These are phyloP conservation scores for Oryzias dopingdopingensis DNA, from an alignment of 2,797 vertebrate genomes.

Conservation along the genomic window DNA sequence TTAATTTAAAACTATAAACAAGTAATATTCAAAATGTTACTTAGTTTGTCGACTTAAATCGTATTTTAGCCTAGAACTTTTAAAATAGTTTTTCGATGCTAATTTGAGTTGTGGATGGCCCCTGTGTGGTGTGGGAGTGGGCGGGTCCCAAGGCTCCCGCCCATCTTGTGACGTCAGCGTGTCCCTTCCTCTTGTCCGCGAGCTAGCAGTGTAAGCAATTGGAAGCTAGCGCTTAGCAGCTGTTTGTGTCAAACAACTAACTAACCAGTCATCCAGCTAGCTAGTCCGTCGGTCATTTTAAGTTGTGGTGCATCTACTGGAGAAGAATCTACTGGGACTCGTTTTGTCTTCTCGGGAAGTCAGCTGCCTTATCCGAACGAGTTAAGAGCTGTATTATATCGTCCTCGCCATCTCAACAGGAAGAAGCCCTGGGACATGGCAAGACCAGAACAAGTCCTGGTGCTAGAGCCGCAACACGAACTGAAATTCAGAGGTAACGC, in stretches of 20 bases:
- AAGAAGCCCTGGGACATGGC: slow-evolving; percentile 82
- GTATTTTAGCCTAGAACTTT: too few relatives aligned
- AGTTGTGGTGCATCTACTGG: slow-evolving; percentile 29
- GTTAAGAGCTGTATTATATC: slow-evolving; percentile 23
- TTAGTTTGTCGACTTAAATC: too few relatives aligned
- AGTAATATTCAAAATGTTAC: too few relatives aligned
- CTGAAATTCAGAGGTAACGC: slow-evolving; percentile 90
- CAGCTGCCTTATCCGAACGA: slow-evolving; percentile 30
- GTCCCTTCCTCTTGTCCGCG: slow-evolving; percentile 19
- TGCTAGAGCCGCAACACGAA: slow-evolving; percentile 89
- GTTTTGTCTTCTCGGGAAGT: slow-evolving; percentile 30
- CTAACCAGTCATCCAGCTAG: slow-evolving; percentile 28
- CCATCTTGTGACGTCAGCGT: slow-evolving; percentile 23
- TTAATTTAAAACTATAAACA: too few relatives aligned
- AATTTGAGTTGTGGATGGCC: too few relatives aligned
- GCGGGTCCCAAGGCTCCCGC: slow-evolving; percentile 3
- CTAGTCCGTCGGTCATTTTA: slow-evolving; percentile 4
- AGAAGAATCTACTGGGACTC: slow-evolving; percentile 25
- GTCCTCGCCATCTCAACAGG: slow-evolving; percentile 50
- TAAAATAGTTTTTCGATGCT: too few relatives aligned
- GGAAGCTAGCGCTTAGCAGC: slow-evolving; percentile 60
- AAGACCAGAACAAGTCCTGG: slow-evolving; percentile 89
- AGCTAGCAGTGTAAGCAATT: slow-evolving; percentile 54
- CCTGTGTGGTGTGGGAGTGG: too few relatives aligned
- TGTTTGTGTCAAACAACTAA: slow-evolving; percentile 49